These are phyloP conservation scores for Prochilodus magdalenae DNA, from an alignment of 2,113 vertebrate species.

Conservation along the genomic window DNA sequence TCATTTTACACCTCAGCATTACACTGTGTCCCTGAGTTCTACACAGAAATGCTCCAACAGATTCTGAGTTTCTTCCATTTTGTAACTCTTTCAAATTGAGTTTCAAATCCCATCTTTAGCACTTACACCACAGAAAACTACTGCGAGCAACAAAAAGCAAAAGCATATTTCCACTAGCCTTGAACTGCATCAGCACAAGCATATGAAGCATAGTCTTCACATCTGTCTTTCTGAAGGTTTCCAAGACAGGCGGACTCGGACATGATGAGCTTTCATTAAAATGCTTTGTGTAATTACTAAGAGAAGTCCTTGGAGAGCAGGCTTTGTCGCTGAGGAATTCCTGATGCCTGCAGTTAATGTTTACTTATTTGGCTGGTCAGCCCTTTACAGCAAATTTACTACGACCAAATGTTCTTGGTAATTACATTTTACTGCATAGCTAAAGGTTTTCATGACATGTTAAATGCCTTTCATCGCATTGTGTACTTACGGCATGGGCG, in stretches of 20 bases:
- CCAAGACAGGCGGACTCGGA: constrained; percentile 3
- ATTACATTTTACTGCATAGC: constrained; percentile 39
- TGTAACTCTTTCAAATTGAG: neutral
- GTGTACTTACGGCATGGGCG: constrained; percentile 26
- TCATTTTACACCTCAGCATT: too few relatives aligned
- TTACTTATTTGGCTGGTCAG: constrained; percentile 28
- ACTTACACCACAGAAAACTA: neutral
- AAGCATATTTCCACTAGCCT: neutral
- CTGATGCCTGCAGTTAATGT: constrained; percentile 27
- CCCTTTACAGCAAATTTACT: constrained; percentile 41
- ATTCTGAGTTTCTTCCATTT: too few relatives aligned
- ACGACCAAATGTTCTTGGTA: constrained; percentile 38
- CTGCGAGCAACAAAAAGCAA: constrained; percentile 19
- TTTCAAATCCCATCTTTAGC: neutral
- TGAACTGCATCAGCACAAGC: constrained; percentile 4
- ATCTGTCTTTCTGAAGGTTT: constrained; percentile 38
- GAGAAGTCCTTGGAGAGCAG: constrained; percentile 13
- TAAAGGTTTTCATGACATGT: constrained; percentile 42
- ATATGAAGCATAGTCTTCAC: constrained; percentile 1
- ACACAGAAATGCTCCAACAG: too few relatives aligned
- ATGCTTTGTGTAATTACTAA: constrained; percentile 40
- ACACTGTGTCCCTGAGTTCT: too few relatives aligned
- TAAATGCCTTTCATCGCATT: constrained; percentile 39
- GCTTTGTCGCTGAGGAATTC: constrained; percentile 10
- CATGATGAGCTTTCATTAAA: constrained; percentile 26